Evolutionary conservation across 1,140 invertebrate species (phyloP), one percentile per base, ranked within the genome.

Genomic region (Dermatophagoides farinae): DNA sequence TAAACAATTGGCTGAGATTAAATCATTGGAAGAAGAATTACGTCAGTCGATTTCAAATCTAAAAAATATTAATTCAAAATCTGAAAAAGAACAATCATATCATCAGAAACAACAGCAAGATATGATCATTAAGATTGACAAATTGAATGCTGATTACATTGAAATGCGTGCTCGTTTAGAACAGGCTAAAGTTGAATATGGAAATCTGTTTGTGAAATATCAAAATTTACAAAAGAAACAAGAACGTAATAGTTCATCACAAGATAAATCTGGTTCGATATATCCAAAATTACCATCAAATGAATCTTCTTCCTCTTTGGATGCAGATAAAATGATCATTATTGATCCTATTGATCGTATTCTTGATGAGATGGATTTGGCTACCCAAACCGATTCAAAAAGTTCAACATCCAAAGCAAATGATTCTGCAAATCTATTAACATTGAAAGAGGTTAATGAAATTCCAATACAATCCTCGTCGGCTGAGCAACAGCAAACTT

Each of bases 131-230:
- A 18, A 14, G 25, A n/a, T 55, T 14, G 53, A 55, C 14, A 55
- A 55, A 44, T 5, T 23, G 2, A 55, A 55, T n/a, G 14, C 12
- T 40, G 53, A 55, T 14, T 44, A 20, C 16, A 55, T 55, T 40
- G 53, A 55, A 44, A 38, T 55, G 53, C 53, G 25, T 20, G 53
- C 53, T 55, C 53, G 53, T 55, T 44, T 55, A 14, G 53, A 55
- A 44, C 53, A 55, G 14, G 16, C 53, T 2, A 14, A 23, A 16
- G 53, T 55, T 44, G 53, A 55, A 23, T 55, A 38, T 55, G 53
- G 14, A 4, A 38, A 55, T 55, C 14, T 55, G 25, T 55, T 25
- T 25, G 14, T 14, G 10, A 55, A 55, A 23, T 41, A 55, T 25
- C 23, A 55, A 23, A 41, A 14, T 38, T n/a, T 53, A 16, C 51